phyloP scores from a whole-genome alignment of 2,797 vertebrate genomes.

The Etheostoma perlongum region DNA sequence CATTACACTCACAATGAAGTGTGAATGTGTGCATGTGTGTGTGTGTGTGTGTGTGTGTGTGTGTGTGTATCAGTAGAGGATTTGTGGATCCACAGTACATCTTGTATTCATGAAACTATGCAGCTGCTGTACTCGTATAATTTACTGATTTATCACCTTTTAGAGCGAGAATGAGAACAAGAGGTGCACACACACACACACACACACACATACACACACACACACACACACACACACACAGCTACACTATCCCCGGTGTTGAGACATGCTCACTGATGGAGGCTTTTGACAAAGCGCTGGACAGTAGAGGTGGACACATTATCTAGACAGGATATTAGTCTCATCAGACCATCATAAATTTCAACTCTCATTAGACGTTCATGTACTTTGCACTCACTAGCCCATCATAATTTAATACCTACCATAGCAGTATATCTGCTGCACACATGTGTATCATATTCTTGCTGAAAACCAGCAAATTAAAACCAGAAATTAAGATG shows the following conservation, averaged over 20 bases:
- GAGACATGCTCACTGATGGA: constrained; percentile 2
- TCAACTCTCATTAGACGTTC: constrained; percentile 52
- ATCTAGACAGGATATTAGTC: constrained; percentile 69
- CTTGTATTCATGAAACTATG: constrained; percentile 44
- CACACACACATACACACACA: constrained; percentile 8
- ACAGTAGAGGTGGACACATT: constrained; percentile 51
- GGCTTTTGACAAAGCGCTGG: constrained; percentile 49
- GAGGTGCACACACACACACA: constrained; percentile 16
- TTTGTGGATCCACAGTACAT: constrained; percentile 34
- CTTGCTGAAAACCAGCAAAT: constrained; percentile 14
- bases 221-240: constrained; percentile 11
- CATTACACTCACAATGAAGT: background rate
- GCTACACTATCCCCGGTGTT: constrained; percentile 8
- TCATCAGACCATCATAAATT: constrained; percentile 78
- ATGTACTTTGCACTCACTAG: constrained; percentile 43
- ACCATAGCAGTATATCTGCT: constrained; percentile 45
- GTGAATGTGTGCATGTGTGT: background rate
- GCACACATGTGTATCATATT: constrained; percentile 23
- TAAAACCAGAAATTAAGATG: constrained; percentile 26
- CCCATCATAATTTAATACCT: constrained; percentile 60
- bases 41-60: background rate
- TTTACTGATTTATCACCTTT: constrained; percentile 59
- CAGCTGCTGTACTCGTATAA: constrained; percentile 58
- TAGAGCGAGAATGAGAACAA: constrained; percentile 44
- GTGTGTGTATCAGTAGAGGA: constrained; percentile 12